Conservation (phyloP, 2,888 invertebrate genomes). For the Tillus elongatus region DNA sequence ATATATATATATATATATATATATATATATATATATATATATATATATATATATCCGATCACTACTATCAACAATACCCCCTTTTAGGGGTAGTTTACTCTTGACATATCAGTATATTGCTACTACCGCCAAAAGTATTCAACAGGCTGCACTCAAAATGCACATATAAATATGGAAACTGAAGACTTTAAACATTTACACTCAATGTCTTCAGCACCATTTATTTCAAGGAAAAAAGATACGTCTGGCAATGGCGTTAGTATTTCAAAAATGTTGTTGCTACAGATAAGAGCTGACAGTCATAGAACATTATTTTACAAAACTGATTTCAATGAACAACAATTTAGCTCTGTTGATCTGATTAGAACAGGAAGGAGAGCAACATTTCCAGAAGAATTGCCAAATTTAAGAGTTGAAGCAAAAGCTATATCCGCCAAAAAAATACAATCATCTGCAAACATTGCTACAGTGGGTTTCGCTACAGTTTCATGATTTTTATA, state of each 20-base stretch:
- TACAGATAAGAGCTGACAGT: constrained; percentile 1
- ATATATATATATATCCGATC: no score
- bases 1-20: no score
- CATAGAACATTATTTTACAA: constrained; percentile 3
- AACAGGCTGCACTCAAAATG: no score
- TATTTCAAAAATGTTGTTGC: constrained; percentile 1
- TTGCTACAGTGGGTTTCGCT: background rate
- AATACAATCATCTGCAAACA: background rate
- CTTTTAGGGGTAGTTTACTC: no score
- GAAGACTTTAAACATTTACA: constrained; percentile 1
- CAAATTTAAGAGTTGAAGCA: constrained; percentile 3
- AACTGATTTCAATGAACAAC: constrained; percentile 1
- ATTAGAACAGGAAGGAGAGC: constrained; percentile 1
- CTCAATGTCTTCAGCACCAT: background rate
- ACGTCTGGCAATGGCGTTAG: constrained; percentile 4
- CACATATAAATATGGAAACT: background rate
- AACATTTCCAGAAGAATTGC: constrained; percentile 2
- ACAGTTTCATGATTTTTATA: constrained; percentile 3
- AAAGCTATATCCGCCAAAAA: constrained; percentile 3
- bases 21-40: no score
- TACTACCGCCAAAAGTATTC: no score
- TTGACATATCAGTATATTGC: no score
- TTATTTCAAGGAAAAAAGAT: constrained; percentile 1
- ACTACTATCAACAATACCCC: no score
- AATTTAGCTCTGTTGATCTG: constrained; percentile 2